Evolutionary conservation across 2,113 vertebrate genomes (phyloP).

Genomic region (Rhagologus leucostigma): DNA sequence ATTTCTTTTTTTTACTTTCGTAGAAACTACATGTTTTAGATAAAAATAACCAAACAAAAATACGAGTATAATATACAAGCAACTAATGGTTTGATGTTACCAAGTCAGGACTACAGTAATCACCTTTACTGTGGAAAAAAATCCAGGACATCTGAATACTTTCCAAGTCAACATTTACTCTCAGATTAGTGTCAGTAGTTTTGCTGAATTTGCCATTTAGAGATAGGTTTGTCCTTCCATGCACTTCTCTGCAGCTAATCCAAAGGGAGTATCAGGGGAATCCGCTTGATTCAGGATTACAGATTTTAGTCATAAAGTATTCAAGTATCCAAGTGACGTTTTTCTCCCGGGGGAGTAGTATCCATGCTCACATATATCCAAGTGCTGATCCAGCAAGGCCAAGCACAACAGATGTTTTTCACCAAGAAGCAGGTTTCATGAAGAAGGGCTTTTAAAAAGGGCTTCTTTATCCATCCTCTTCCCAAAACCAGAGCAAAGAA

Average conservation of each 20-base stretch:
- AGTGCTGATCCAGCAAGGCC: conserved; percentile 34
- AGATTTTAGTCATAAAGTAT: background rate
- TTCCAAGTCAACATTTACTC: conserved; percentile 31
- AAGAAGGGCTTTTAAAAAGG: background rate
- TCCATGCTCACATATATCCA: background rate
- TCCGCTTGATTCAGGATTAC: background rate
- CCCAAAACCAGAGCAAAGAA: background rate
- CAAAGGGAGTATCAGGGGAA: conserved; percentile 5
- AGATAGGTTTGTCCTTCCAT: background rate
- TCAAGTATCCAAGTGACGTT: background rate
- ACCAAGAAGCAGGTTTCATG: background rate
- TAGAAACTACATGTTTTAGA: conserved; percentile 14
- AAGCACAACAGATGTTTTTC: background rate
- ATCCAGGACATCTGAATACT: background rate
- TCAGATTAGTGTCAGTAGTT: background rate
- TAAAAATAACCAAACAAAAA: conserved; percentile 31
- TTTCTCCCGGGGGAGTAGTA: background rate
- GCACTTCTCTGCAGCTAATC: background rate
- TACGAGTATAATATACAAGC: background rate
- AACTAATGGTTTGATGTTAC: background rate
- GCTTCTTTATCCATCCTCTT: background rate
- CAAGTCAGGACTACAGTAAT: background rate
- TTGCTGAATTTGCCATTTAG: background rate
- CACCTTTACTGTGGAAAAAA: background rate
- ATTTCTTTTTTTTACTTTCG: background rate